Conservation (phyloP, 2,797 vertebrate genomes). For the Channa striata region DNA sequence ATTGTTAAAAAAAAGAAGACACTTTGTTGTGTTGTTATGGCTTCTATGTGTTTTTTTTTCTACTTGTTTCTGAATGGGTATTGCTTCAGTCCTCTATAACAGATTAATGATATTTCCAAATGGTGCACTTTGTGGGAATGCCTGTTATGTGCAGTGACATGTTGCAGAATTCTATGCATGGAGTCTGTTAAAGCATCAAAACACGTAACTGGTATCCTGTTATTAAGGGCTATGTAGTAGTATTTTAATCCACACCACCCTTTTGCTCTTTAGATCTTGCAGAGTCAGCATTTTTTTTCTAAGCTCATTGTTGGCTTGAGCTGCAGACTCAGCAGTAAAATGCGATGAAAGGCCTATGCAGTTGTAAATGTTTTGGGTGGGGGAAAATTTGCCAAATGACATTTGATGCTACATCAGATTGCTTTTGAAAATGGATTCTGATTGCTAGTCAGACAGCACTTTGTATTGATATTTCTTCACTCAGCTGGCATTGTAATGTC, state of each 20-base stretch:
- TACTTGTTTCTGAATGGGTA: slow-evolving; percentile 52
- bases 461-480: slow-evolving; percentile 23
- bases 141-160: slow-evolving; percentile 73
- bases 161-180: slow-evolving; percentile 79
- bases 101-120: slow-evolving; percentile 53
- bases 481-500: slow-evolving; percentile 9
- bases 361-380: no score
- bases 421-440: slow-evolving; percentile 10
- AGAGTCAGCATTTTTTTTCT: slow-evolving; percentile 33
- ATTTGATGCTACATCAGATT: slow-evolving; percentile 20
- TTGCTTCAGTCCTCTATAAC: slow-evolving; percentile 44
- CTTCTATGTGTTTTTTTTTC: slow-evolving; percentile 60
- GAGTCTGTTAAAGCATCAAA: slow-evolving; percentile 71
- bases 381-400: slow-evolving; percentile 46
- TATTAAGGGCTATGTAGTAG: slow-evolving; percentile 73
- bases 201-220: slow-evolving; percentile 60
- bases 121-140: slow-evolving; percentile 82
- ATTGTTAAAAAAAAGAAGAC: slow-evolving; percentile 52
- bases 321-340: slow-evolving; percentile 45
- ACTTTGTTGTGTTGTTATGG: slow-evolving; percentile 54
- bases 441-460: slow-evolving; percentile 12
- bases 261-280: slow-evolving; percentile 35
- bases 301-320: slow-evolving; percentile 41
- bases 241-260: slow-evolving; percentile 51
- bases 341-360: slow-evolving; percentile 8